These are phyloP conservation scores for Alosa alosa DNA, from an alignment of 2,113 vertebrate species.

Conservation along the genomic window DNA sequence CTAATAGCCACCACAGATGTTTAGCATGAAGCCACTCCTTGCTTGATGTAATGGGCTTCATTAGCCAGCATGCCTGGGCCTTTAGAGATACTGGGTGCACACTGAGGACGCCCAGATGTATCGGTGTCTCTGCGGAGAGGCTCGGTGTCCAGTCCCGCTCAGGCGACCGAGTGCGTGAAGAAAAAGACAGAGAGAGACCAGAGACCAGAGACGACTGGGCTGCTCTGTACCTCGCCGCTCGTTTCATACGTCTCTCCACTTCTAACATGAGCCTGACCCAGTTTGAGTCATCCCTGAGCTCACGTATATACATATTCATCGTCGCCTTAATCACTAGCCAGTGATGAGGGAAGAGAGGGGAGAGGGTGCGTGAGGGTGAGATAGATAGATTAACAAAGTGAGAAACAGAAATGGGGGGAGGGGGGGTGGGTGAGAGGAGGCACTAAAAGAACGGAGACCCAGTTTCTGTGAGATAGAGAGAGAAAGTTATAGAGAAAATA, in stretches of 20 bases:
- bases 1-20: background rate
- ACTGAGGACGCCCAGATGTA: background rate
- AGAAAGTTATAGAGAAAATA: background rate
- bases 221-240: background rate
- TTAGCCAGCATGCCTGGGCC: background rate
- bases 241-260: background rate
- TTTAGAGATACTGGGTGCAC: background rate
- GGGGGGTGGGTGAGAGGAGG: no score
- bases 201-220: background rate
- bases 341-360: conserved; percentile 15
- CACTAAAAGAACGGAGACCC: background rate
- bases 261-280: conserved; percentile 30
- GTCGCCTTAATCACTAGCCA: conserved; percentile 28
- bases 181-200: background rate
- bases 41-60: background rate
- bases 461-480: background rate
- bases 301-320: conserved; percentile 33
- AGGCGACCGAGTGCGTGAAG: background rate
- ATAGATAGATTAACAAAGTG: background rate
- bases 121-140: background rate
- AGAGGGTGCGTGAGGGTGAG: background rate
- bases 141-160: background rate
- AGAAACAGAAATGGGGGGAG: background rate
- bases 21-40: background rate
- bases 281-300: conserved; percentile 22